Evolutionary conservation across 1,140 invertebrate genomes (phyloP), one percentile per base, ranked within the genome.

Genomic region (Anadara kagoshimensis): DNA sequence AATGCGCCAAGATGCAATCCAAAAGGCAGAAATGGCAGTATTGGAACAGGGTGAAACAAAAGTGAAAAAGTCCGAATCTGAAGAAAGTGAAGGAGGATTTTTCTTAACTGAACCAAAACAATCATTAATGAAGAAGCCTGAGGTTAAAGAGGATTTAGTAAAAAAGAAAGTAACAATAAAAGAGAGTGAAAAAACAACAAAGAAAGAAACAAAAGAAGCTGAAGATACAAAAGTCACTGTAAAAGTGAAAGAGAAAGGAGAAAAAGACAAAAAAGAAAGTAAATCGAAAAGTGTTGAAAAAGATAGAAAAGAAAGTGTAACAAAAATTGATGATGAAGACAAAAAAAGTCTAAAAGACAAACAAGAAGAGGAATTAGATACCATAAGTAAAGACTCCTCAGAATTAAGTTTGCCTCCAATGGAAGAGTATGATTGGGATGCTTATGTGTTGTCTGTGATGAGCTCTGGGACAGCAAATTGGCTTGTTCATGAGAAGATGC

Each of bases 381-480:
- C 18, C 4, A 20, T 57, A 4, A 57, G 56, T 16, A n/a, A 29
- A 16, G 43, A 36, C 64, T 24, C n/a, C 29, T n/a, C 29, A 49
- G 11, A 62, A 49, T 47, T 44, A 61, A 49, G 29, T 36, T 36
- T 36, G 29, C 29, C 7, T 3, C 29, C 24, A 20, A 26, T 62
- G 51, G 44, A 82, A 63, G 73, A 78, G 20, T 58, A 75, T 61
- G 83, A 85, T 51, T 89, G 87, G 87, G 86, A 88, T 78, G 79
- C 82, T 1, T 84, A 82, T 74, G 54, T 88, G 29, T 64, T 89
- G 67, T 83, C 84, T 7, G 73, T 80, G 22, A 26, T 89, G 22
- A 85, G 82, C 67, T 51, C 76, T 36, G 59, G 82, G 26, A 87
- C 86, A 26, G 86, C 87, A 8, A 82, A 84, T 41, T 86, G 83